Conservation (phyloP, 1,140 invertebrate genomes). For the Phortica variegata region DNA sequence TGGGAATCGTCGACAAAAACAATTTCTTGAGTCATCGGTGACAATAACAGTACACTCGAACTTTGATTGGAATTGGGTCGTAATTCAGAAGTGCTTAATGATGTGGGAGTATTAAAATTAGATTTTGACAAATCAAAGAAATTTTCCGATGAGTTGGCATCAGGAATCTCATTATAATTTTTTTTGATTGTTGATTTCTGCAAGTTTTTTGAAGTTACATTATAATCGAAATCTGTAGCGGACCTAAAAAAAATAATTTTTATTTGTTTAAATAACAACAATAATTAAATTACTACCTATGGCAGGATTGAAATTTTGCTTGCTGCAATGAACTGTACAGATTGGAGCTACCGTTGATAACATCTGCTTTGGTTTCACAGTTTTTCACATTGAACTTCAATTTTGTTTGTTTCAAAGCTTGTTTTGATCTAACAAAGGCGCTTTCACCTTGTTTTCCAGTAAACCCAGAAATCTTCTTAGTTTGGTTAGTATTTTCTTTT, state of each 20-base stretch:
- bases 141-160: too few relatives aligned
- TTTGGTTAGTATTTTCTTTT: too few relatives aligned
- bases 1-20: conserved; percentile 10
- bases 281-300: not conserved
- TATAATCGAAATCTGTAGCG: not conserved
- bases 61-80: not conserved
- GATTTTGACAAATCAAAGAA: not conserved
- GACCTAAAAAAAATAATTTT: too few relatives aligned
- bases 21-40: conserved; percentile 9
- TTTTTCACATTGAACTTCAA: not conserved
- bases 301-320: too few relatives aligned
- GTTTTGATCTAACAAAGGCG: too few relatives aligned
- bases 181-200: not conserved
- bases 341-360: conserved; percentile 6
- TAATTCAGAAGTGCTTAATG: too few relatives aligned
- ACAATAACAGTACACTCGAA: conserved; percentile 12
- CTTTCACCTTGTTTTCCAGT: too few relatives aligned
- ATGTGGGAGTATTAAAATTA: too few relatives aligned
- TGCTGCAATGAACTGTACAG: not conserved
- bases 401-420: not conserved
- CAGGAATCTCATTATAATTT: too few relatives aligned
- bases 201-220: not conserved
- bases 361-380: not conserved
- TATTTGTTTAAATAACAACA: not conserved
- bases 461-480: too few relatives aligned